Conservation (phyloP, 2,888 invertebrate species). For the Helleia helle region DNA sequence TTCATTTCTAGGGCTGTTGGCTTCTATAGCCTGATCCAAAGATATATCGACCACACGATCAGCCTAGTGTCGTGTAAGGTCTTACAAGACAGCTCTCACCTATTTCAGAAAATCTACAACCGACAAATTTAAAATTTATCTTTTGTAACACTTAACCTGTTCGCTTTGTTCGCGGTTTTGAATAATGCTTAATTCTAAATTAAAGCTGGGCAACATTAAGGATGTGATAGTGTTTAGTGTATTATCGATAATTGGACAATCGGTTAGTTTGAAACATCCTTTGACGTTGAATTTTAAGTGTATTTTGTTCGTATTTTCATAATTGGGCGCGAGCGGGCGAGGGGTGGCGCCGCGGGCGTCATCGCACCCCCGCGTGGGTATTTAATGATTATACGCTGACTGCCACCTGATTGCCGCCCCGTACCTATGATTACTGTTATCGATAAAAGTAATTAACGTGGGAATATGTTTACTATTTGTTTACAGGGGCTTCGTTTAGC, state of each 20-base stretch:
- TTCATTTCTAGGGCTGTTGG: too few species aligned
- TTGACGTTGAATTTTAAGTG: conserved; percentile 56
- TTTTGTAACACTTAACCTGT: too few species aligned
- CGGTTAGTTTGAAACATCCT: conserved; percentile 31
- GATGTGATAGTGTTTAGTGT: conserved; percentile 29
- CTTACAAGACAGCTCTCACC: too few species aligned
- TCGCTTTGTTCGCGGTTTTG: too few species aligned
- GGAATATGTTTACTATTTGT: conserved; percentile 10
- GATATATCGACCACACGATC: too few species aligned
- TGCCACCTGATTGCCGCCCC: conserved; percentile 68
- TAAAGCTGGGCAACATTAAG: too few species aligned
- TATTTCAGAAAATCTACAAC: too few species aligned
- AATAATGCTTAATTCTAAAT: too few species aligned
- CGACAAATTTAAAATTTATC: too few species aligned
- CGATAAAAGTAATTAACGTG: conserved; percentile 35
- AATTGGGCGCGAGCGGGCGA: conserved; percentile 58
- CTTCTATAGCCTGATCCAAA: too few species aligned
- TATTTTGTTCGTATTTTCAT: conserved; percentile 74
- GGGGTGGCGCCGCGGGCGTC: conserved; percentile 58
- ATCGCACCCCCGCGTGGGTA: conserved; percentile 67
- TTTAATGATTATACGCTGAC: conserved; percentile 74
- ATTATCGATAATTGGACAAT: conserved; percentile 23
- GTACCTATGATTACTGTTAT: conserved; percentile 49
- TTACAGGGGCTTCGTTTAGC: too few species aligned
- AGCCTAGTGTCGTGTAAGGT: too few species aligned